These are phyloP conservation scores for Cydia pomonella DNA, from an alignment of 1,140 invertebrate species.

Conservation along the genomic window DNA sequence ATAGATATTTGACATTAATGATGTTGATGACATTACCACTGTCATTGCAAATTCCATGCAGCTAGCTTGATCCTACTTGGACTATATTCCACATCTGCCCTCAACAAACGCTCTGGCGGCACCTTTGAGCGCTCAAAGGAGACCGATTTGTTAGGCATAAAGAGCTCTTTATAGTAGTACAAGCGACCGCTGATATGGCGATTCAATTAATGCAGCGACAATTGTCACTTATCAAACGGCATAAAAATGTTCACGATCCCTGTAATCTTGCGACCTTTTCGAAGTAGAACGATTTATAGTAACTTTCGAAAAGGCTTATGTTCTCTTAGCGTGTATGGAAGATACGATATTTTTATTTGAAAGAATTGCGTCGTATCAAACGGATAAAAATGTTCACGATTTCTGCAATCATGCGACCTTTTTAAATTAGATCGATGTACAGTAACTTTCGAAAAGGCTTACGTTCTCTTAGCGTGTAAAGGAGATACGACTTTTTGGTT, in stretches of 20 bases:
- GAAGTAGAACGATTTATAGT: neutral
- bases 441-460: neutral
- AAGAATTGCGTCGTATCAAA: neutral
- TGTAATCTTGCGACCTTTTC: neutral
- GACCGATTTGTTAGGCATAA: constrained; percentile 78
- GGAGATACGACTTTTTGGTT: neutral
- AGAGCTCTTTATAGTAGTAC: constrained; percentile 68
- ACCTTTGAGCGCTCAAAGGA: constrained; percentile 71
- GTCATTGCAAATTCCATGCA: no score
- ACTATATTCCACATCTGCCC: constrained; percentile 28
- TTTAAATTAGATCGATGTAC: neutral
- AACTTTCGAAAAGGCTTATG: neutral
- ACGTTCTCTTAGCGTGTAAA: neutral
- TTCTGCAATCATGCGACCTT: neutral
- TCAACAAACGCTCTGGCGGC: constrained; percentile 57
- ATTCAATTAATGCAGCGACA: constrained; percentile 73
- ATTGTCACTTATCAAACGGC: constrained; percentile 40
- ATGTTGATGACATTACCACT: no score
- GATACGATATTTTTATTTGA: neutral
- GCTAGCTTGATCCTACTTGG: no score
- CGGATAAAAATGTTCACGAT: neutral
- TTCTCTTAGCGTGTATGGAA: neutral
- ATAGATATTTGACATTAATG: no score
- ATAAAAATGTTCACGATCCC: neutral
- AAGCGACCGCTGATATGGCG: constrained; percentile 73